These are phyloP conservation scores for Fistularia tabacaria DNA, from an alignment of 2,797 vertebrate species.

Conservation along the genomic window DNA sequence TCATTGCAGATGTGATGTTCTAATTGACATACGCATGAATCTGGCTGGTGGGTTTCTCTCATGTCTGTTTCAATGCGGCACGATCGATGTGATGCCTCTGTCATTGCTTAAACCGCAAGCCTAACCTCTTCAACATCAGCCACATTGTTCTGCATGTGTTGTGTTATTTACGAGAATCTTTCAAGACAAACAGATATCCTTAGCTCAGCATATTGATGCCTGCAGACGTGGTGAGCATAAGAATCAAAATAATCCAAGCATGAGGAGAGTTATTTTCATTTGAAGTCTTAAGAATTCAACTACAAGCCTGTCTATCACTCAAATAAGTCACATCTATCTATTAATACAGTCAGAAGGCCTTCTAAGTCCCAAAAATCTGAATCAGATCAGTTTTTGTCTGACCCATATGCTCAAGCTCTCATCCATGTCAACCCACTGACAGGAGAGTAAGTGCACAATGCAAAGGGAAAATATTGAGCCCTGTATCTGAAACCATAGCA, in stretches of 20 bases:
- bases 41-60: constrained; percentile 29
- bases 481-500: constrained; percentile 44
- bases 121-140: constrained; percentile 32
- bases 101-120: constrained; percentile 41
- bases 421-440: constrained; percentile 51
- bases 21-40: constrained; percentile 39
- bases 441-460: constrained; percentile 73
- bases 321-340: constrained; percentile 20
- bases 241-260: constrained; percentile 31
- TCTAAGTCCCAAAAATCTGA: too few relatives aligned
- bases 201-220: constrained; percentile 5
- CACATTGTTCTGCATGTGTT: constrained; percentile 33
- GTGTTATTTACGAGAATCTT: constrained; percentile 30
- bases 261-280: constrained; percentile 6
- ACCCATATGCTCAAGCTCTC: constrained; percentile 59
- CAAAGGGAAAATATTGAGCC: constrained; percentile 54
- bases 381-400: constrained; percentile 64
- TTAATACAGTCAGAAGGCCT: too few relatives aligned
- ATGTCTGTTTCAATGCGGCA: constrained; percentile 20
- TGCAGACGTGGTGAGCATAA: constrained; percentile 12
- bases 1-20: constrained; percentile 2
- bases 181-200: too few relatives aligned
- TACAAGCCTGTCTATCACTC: constrained; percentile 21
- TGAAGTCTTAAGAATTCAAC: constrained; percentile 9
- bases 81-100: constrained; percentile 39